Percentiles rank a stretch among this genome's conserved stretches.
Evolutionary conservation across 2,888 invertebrate genomes (phyloP).

Genomic region (Vandiemenella viatica): DNA sequence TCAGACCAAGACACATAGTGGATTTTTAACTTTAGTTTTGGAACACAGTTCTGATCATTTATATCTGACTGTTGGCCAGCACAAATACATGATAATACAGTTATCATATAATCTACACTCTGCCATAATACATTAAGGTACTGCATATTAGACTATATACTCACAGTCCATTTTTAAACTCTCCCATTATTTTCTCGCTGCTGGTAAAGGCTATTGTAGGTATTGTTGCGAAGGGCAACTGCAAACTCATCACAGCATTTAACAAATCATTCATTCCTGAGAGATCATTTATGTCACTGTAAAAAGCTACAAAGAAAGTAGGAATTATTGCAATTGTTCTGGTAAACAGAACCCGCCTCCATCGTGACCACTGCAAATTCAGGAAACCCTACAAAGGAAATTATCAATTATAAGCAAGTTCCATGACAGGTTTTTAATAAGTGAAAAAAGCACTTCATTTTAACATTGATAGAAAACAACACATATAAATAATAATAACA

Average conservation of each 20-base stretch:
- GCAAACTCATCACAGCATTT: conserved; percentile 75
- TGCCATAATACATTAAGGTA: too few relatives aligned
- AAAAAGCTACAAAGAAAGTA: conserved; percentile 55
- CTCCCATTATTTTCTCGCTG: conserved; percentile 62
- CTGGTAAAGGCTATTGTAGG: conserved; percentile 79
- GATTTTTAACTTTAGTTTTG: too few relatives aligned
- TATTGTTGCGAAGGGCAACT: conserved; percentile 73
- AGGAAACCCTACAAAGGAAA: conserved; percentile 48
- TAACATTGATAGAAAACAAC: too few relatives aligned
- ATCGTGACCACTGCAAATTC: conserved; percentile 68
- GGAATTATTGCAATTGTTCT: conserved; percentile 65
- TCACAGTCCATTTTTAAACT: conserved; percentile 66
- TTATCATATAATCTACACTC: too few relatives aligned
- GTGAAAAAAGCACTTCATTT: too few relatives aligned
- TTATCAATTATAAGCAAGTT: too few relatives aligned
- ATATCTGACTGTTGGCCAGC: background rate
- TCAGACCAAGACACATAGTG: too few relatives aligned
- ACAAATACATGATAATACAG: too few relatives aligned
- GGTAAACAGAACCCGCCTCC: conserved; percentile 75
- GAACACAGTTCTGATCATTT: too few relatives aligned
- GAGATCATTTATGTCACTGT: conserved; percentile 48
- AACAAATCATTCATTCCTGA: conserved; percentile 71
- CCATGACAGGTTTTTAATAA: too few relatives aligned
- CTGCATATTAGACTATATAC: too few relatives aligned
- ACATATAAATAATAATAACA: too few relatives aligned